Conservation (phyloP, 1,140 invertebrate genomes). For the Drosophila funebris region DNA sequence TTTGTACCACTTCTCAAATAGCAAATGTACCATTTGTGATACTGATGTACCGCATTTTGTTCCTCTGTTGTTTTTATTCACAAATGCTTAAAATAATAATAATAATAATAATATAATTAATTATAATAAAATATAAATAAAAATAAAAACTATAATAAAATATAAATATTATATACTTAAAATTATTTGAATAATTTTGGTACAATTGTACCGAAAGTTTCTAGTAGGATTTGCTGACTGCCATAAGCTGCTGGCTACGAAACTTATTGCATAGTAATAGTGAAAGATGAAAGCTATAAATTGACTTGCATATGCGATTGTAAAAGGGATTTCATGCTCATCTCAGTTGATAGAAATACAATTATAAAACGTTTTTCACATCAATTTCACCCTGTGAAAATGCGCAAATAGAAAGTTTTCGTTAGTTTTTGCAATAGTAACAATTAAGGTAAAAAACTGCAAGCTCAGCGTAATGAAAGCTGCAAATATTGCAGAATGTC, state of each 20-base stretch:
- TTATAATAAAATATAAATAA: too few relatives aligned
- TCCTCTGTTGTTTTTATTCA: too few relatives aligned
- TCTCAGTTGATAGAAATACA: slow-evolving; percentile 7
- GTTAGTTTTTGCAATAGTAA: slow-evolving; percentile 50
- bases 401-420: slow-evolving; percentile 60
- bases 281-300: slow-evolving; percentile 15
- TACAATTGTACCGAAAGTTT: too few relatives aligned
- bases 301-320: not conserved
- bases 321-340: slow-evolving; percentile 22
- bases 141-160: too few relatives aligned
- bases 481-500: slow-evolving; percentile 33
- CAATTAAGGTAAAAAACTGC: slow-evolving; percentile 62
- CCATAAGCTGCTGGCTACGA: not conserved
- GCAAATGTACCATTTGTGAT: too few relatives aligned
- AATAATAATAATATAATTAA: too few relatives aligned
- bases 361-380: slow-evolving; percentile 29
- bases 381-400: slow-evolving; percentile 59
- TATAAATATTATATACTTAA: too few relatives aligned
- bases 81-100: too few relatives aligned
- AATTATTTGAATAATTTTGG: too few relatives aligned
- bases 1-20: too few relatives aligned
- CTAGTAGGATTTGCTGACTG: not conserved
- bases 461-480: slow-evolving; percentile 37
- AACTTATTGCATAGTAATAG: not conserved
- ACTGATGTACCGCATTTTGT: too few relatives aligned